A percentile compares a stretch with the other conserved stretches of the same genome.
These are phyloP conservation scores for Corbicula japonica DNA, from an alignment of 2,888 invertebrate genomes.

Conservation along the genomic window DNA sequence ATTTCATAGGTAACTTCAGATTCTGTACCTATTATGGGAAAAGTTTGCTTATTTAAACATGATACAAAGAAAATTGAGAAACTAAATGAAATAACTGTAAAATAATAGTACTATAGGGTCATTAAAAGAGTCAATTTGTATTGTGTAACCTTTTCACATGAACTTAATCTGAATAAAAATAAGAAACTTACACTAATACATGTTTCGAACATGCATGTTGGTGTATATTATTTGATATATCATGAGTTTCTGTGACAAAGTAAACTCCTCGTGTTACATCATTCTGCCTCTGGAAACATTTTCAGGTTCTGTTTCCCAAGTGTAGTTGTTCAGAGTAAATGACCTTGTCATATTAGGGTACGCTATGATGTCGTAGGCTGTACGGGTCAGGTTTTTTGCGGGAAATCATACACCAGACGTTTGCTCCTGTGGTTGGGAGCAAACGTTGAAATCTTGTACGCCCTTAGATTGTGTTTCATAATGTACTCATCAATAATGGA, in stretches of 20 bases:
- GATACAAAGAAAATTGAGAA: constrained; percentile 6
- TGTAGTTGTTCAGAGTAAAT: neutral
- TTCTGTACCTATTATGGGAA: neutral
- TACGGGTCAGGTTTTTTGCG: constrained; percentile 2
- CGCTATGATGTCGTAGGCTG: neutral
- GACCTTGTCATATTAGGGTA: neutral
- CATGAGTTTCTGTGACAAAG: constrained; percentile 17
- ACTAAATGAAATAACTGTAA: constrained; percentile 7
- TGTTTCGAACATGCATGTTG: constrained; percentile 24
- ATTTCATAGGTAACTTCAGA: constrained; percentile 2
- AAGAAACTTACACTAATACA: constrained; percentile 10
- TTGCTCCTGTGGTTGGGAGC: constrained; percentile 17
- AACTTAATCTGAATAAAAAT: constrained; percentile 6
- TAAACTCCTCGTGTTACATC: neutral
- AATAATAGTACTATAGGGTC: constrained; percentile 16
- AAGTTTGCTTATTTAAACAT: neutral
- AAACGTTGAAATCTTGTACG: neutral
- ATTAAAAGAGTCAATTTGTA: constrained; percentile 15
- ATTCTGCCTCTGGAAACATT: constrained; percentile 11
- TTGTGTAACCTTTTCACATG: constrained; percentile 15
- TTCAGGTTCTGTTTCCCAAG: constrained; percentile 18
- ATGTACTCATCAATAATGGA: no score
- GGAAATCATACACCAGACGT: constrained; percentile 5
- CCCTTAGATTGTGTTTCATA: constrained; percentile 39
- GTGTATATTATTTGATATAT: constrained; percentile 18